These are phyloP conservation scores for Pseudopleuronectes americanus DNA, from an alignment of 2,797 vertebrate species.

Conservation along the genomic window DNA sequence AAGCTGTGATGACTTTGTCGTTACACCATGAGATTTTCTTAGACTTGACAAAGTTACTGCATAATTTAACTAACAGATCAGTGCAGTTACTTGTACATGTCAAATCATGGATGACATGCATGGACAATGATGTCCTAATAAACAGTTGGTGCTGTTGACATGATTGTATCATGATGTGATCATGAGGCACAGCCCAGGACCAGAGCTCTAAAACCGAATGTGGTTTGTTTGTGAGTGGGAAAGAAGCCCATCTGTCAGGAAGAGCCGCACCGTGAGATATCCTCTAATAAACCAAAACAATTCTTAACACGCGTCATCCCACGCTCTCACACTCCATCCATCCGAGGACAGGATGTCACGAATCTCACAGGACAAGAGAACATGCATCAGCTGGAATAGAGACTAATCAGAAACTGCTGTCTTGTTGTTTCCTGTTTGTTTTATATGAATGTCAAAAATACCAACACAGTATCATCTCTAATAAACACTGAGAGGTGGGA, in stretches of 20 bases:
- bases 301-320: neutral
- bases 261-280: neutral
- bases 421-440: constrained; percentile 68
- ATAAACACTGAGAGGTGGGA: constrained; percentile 81
- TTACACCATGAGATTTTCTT: no score
- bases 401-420: constrained; percentile 67
- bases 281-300: neutral
- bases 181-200: constrained; percentile 10
- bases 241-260: neutral
- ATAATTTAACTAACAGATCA: no score
- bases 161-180: constrained; percentile 7
- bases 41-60: no score
- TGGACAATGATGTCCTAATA: no score
- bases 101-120: no score
- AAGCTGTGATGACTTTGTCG: no score
- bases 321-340: neutral
- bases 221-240: constrained; percentile 1
- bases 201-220: neutral
- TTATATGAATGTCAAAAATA: constrained; percentile 70
- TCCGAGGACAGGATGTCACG: neutral
- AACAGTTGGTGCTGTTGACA: no score
- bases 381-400: constrained; percentile 5
- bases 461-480: constrained; percentile 81
- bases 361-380: constrained; percentile 7
- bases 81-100: no score